Percentiles rank a stretch among this genome's conserved stretches.
Evolutionary conservation across 2,113 vertebrate genomes (phyloP).

Genomic region (Gnathonemus longibarbis): DNA sequence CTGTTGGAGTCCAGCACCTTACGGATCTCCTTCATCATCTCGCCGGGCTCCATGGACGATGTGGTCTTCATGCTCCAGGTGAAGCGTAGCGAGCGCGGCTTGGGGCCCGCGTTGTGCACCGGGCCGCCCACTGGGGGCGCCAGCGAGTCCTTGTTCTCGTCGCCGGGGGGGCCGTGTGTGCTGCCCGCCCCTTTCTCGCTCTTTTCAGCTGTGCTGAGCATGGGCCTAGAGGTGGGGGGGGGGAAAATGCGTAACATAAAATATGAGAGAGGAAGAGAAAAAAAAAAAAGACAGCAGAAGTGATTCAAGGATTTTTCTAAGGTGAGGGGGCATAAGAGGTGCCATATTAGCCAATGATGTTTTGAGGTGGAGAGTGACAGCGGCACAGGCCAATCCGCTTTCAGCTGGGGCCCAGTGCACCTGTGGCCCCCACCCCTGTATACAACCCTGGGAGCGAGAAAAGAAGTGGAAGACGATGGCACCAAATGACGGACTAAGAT

Average conservation of each 20-base stretch:
- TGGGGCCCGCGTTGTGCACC: slow-evolving; percentile 44
- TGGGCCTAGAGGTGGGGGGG: slow-evolving; percentile 34
- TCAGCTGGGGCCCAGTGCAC: not conserved
- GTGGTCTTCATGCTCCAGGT: slow-evolving; percentile 88
- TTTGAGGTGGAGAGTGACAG: not conserved
- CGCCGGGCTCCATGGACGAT: slow-evolving; percentile 74
- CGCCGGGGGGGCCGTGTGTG: slow-evolving; percentile 29
- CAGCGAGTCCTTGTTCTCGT: slow-evolving; percentile 44
- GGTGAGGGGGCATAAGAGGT: not conserved
- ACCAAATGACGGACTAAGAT: not conserved
- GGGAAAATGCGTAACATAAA: no score
- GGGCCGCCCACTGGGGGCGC: slow-evolving; percentile 15
- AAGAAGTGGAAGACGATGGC: not conserved
- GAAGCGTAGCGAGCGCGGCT: slow-evolving; percentile 72
- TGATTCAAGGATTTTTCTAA: not conserved
- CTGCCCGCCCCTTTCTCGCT: slow-evolving; percentile 27
- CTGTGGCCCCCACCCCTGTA: not conserved
- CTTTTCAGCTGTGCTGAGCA: slow-evolving; percentile 44
- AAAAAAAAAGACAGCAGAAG: not conserved
- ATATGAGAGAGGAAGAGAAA: not conserved
- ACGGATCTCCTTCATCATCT: slow-evolving; percentile 81
- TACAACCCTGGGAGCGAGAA: not conserved
- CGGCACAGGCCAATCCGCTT: not conserved
- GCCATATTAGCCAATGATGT: not conserved
- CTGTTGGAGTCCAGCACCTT: slow-evolving; percentile 79